These are phyloP conservation scores for Dryobotodes eremita DNA, from an alignment of 2,888 invertebrate genomes.

Conservation along the genomic window DNA sequence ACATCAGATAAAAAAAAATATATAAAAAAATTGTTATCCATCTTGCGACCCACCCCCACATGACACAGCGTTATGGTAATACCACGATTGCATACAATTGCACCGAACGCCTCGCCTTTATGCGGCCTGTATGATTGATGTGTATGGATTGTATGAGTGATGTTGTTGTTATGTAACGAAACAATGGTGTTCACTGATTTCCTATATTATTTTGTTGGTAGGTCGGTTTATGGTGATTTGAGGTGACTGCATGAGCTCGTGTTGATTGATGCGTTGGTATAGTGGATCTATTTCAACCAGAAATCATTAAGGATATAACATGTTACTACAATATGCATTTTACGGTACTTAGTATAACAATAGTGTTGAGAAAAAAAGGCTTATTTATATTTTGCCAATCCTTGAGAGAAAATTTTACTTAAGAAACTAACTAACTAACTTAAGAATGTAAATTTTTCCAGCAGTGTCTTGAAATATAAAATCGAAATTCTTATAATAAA, in stretches of 20 bases:
- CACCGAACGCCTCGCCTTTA: conserved; percentile 35
- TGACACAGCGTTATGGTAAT: conserved; percentile 59
- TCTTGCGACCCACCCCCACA: conserved; percentile 34
- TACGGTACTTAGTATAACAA: neutral
- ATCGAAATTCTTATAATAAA: neutral
- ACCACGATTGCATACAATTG: conserved; percentile 55
- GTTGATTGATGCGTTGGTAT: neutral
- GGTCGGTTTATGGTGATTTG: conserved; percentile 44
- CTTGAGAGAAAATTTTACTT: neutral
- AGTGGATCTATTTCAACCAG: neutral
- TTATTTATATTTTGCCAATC: neutral
- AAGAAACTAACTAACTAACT: no score
- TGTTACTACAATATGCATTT: no score
- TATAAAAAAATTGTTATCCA: conserved; percentile 23
- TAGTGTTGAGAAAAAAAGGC: neutral
- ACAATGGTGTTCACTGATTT: conserved; percentile 52
- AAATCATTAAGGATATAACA: neutral
- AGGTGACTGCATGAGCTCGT: neutral
- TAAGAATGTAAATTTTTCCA: no score
- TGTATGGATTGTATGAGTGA: conserved; percentile 41
- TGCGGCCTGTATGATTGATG: conserved; percentile 52
- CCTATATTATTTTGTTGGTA: conserved; percentile 51
- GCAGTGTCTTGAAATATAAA: neutral
- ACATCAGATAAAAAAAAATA: conserved; percentile 3
- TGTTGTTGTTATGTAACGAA: conserved; percentile 50